Evolutionary conservation across 2,797 vertebrate genomes (phyloP).

Genomic region (Luscinia luscinia): DNA sequence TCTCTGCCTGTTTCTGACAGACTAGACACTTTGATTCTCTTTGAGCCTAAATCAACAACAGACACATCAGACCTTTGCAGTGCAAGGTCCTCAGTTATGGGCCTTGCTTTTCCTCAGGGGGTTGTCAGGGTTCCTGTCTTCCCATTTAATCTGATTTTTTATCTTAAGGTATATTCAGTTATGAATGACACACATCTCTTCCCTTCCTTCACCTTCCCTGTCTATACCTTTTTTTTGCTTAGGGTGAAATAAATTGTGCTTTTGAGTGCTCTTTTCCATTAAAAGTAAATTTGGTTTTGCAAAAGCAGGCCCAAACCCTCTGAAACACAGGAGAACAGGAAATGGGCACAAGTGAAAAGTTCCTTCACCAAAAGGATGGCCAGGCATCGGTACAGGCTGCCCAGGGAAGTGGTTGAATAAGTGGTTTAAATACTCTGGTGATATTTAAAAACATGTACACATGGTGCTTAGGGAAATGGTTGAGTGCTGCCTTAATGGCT

Average conservation of each 20-base stretch:
- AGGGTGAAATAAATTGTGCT: neutral
- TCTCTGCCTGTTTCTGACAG: neutral
- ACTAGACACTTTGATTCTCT: neutral
- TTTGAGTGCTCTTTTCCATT: neutral
- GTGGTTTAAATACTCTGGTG: too few species aligned
- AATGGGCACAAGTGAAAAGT: neutral
- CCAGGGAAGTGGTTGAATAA: neutral
- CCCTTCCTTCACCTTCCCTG: neutral
- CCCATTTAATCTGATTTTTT: neutral
- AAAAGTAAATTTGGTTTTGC: neutral
- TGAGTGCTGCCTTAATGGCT: too few species aligned
- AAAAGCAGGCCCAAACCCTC: neutral
- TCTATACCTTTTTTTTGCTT: neutral
- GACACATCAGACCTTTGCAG: neutral
- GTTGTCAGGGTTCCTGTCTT: neutral
- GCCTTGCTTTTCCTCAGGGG: neutral
- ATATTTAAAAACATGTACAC: neutral
- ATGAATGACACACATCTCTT: neutral
- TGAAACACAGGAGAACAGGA: neutral
- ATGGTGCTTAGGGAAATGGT: neutral
- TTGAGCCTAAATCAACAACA: neutral
- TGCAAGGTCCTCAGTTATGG: neutral
- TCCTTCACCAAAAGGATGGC: neutral
- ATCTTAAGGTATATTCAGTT: neutral
- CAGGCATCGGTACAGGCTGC: fast-evolving